These are phyloP conservation scores for Mus caroli DNA, from an alignment of 2,797 vertebrate species.

Conservation along the genomic window DNA sequence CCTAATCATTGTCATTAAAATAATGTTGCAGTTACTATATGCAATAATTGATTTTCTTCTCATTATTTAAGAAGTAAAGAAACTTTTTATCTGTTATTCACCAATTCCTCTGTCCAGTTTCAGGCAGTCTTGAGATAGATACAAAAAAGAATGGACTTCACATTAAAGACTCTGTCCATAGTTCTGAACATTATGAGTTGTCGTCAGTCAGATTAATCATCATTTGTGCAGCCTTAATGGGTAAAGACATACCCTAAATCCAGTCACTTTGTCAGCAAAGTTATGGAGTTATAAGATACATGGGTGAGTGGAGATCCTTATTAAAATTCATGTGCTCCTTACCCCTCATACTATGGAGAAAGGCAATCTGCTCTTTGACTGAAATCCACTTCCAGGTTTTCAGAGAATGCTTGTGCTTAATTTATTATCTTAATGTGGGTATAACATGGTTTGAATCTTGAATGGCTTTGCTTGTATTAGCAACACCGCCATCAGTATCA, in stretches of 20 bases:
- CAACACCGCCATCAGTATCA: not conserved
- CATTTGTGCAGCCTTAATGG: not conserved
- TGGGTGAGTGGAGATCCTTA: not conserved
- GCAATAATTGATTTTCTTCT: not conserved
- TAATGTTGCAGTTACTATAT: slow-evolving; percentile 4
- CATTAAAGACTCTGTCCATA: not conserved
- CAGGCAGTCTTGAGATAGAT: not conserved
- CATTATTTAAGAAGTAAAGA: not conserved
- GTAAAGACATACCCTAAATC: not conserved
- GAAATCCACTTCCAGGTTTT: slow-evolving; percentile 32
- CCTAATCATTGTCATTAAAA: not conserved
- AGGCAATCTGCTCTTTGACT: not conserved
- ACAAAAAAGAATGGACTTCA: not conserved
- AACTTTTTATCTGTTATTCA: not conserved
- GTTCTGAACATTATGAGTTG: not conserved
- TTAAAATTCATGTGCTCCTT: not conserved
- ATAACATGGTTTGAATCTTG: not conserved
- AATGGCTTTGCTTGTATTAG: slow-evolving; percentile 28
- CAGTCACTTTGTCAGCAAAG: not conserved
- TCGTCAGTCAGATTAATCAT: slow-evolving; percentile 28
- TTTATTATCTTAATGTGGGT: slow-evolving; percentile 17
- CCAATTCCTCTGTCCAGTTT: not conserved
- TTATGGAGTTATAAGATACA: not conserved
- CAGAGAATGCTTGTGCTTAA: not conserved
- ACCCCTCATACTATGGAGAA: not conserved